A percentile compares a stretch with the other conserved stretches of the same genome.
Conservation (phyloP, 2,888 invertebrate genomes). For the Drosophila picticornis region DNA sequence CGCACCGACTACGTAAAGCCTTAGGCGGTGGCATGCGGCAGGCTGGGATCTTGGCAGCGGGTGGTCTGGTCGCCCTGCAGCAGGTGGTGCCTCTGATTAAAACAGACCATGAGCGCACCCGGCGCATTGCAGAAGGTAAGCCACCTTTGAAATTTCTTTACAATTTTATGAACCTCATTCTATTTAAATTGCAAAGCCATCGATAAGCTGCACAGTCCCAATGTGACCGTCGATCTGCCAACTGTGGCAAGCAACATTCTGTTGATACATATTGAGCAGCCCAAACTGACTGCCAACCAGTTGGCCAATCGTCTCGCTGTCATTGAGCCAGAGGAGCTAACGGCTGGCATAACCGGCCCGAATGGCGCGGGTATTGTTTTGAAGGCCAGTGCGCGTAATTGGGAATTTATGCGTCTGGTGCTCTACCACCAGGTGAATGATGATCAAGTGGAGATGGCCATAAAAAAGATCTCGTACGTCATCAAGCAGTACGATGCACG, state of each 20-base stretch:
- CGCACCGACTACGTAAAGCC: slow-evolving; percentile 92
- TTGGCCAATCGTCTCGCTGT: slow-evolving; percentile 86
- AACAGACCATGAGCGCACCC: slow-evolving; percentile 91
- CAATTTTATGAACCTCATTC: neutral
- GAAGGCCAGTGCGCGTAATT: slow-evolving; percentile 87
- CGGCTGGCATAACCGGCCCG: slow-evolving; percentile 86
- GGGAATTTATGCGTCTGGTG: slow-evolving; percentile 89
- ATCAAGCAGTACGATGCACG: slow-evolving; percentile 87
- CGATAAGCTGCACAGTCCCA: slow-evolving; percentile 87
- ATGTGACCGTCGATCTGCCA: slow-evolving; percentile 88
- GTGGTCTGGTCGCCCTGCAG: slow-evolving; percentile 94
- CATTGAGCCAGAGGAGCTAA: slow-evolving; percentile 85
- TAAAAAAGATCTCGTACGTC: slow-evolving; percentile 90
- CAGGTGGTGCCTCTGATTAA: slow-evolving; percentile 90
- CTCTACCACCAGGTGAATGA: slow-evolving; percentile 90
- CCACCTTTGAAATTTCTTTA: neutral
- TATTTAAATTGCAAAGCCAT: slow-evolving; percentile 86
- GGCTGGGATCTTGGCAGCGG: slow-evolving; percentile 95
- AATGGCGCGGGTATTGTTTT: slow-evolving; percentile 86
- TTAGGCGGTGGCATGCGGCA: slow-evolving; percentile 98
- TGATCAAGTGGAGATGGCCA: slow-evolving; percentile 88
- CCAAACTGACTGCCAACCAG: slow-evolving; percentile 86
- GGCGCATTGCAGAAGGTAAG: slow-evolving; percentile 89
- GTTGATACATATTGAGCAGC: slow-evolving; percentile 87
- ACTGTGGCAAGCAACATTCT: slow-evolving; percentile 91